Evolutionary conservation across 2,113 vertebrate genomes (phyloP).

Genomic region (Rhinoderma darwinii): DNA sequence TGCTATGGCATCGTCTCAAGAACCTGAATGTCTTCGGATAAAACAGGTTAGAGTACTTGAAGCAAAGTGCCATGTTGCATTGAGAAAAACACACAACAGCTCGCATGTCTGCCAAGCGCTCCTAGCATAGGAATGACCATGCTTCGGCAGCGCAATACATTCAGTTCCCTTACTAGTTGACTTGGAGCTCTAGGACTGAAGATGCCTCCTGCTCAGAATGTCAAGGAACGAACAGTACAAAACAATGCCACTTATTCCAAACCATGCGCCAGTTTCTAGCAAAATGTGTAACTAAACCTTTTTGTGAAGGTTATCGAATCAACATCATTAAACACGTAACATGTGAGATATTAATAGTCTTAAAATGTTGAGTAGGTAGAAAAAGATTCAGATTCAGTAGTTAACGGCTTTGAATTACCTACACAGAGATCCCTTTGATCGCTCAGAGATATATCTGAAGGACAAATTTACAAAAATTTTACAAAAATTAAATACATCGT

Average conservation of each 20-base stretch:
- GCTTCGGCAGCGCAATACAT: not conserved
- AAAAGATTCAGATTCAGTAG: not conserved
- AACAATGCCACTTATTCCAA: not conserved
- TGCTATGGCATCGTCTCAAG: not conserved
- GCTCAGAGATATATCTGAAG: not conserved
- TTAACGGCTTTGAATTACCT: not conserved
- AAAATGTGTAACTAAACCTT: not conserved
- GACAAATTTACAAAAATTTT: not conserved
- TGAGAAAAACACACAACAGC: not conserved
- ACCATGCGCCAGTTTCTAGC: not conserved
- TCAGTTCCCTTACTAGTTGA: not conserved
- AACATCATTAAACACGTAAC: not conserved
- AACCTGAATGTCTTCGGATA: not conserved
- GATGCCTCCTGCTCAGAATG: not conserved
- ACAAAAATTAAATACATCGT: not conserved
- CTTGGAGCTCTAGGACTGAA: not conserved
- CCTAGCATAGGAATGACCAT: not conserved
- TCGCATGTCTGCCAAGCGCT: not conserved
- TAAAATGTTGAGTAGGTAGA: not conserved
- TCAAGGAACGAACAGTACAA: not conserved
- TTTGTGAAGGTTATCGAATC: not conserved
- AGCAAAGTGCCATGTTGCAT: constrained; percentile 15
- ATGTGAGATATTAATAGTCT: not conserved
- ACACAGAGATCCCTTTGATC: not conserved
- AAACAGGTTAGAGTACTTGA: not conserved